Evolutionary conservation across 1,140 invertebrate species (phyloP), one percentile per base, ranked within the genome.

Genomic region (Lerema accius): DNA sequence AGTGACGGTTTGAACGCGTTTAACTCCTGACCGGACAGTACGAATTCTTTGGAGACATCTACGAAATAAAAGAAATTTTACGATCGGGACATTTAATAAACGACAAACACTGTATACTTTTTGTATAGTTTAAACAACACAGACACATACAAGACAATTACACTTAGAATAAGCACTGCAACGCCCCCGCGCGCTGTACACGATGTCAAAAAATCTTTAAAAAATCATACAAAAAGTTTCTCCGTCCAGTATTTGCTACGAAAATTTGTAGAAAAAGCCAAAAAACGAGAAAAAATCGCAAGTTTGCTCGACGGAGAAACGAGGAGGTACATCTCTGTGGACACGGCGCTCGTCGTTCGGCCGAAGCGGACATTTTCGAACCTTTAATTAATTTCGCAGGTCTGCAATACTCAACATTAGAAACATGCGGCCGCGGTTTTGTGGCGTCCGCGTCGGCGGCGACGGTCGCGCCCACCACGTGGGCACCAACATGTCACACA

Each of bases 381-480:
- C 76, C 80, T 84, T 80, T 89, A 86, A 75, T 43, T 67, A 76
- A 77, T 81, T 86, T 80, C 75, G 67, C 70, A 78, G 71, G 80
- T 77, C 86, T 89, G 86, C 86, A 55, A 89, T 89, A 89, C 72
- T 86, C 65, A 89, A 86, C 68, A 86, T 82, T 82, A 83, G 76
- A 77, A 79, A 76, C 74, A 74, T 76, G 76, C 76, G 80, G 84
- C 83, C 86, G 84, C 78, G 75, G 71, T 87, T 89, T 89, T 86
- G 69, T 71, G 67, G 78, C 79, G 83, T 82, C 84, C 83, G 73
- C 82, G 68, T 73, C 56, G 65, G 71, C 59, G 67, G 65, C 71
- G 74, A 81, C 77, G 72, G 70, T 76, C 73, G 62, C 5, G 35
- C 58, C 37, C 46, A 56, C 50, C 68, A n/a, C n/a, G n/a, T n/a